These are phyloP conservation scores for Eulemur mongoz DNA, from an alignment of 2,797 vertebrate species.

Conservation along the genomic window DNA sequence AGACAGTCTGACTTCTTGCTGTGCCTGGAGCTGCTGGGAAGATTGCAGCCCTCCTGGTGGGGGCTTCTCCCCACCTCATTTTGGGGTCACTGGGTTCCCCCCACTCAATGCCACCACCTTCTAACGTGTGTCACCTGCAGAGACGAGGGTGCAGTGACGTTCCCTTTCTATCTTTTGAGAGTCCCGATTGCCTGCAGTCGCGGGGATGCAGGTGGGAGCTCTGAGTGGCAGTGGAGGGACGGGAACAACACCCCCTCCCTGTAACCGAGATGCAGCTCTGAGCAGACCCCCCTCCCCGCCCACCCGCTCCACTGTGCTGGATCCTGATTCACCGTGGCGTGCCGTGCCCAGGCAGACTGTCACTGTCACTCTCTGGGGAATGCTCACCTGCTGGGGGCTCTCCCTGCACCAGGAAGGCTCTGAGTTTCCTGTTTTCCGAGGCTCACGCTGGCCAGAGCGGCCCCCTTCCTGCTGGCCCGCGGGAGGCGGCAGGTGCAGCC, in stretches of 20 bases:
- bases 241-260: accelerated
- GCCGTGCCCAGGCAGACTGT: accelerated
- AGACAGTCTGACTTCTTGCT: accelerated
- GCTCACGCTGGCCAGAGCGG: accelerated
- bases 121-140: too few relatives aligned
- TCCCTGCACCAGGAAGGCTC: background rate
- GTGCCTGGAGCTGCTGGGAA: background rate
- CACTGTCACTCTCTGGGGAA: background rate
- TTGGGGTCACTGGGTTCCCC: accelerated
- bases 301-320: accelerated
- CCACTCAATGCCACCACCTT: accelerated
- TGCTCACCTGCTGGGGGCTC: too few relatives aligned
- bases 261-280: accelerated
- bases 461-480: background rate
- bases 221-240: background rate
- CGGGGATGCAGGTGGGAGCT: background rate
- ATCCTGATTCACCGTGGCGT: accelerated
- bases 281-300: too few relatives aligned
- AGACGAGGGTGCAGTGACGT: accelerated
- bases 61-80: too few relatives aligned
- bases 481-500: background rate
- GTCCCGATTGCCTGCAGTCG: background rate
- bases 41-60: accelerated
- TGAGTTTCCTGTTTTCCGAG: background rate
- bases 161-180: too few relatives aligned